These are phyloP conservation scores for Lumbricus terrestris DNA, from an alignment of 2,888 invertebrate genomes.

Conservation along the genomic window DNA sequence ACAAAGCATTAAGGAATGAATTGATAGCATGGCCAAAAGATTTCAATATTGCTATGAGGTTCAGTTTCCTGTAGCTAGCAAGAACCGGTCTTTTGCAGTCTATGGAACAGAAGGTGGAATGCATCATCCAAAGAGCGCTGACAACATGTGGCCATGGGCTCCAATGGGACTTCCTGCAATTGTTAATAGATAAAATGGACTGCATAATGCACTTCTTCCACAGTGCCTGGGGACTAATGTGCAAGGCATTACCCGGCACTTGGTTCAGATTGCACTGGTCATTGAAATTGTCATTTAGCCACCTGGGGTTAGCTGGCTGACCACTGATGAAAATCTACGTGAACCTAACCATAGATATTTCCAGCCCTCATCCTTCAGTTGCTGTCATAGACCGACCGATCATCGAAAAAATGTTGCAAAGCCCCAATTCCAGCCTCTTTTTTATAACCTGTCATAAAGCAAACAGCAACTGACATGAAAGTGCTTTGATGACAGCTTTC, in stretches of 20 bases:
- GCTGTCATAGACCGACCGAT: not conserved
- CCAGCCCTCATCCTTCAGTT: not conserved
- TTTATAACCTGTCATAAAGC: not conserved
- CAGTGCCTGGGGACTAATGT: not conserved
- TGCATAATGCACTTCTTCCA: not conserved
- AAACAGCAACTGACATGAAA: not conserved
- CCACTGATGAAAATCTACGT: not conserved
- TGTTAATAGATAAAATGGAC: not conserved
- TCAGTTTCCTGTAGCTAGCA: not conserved
- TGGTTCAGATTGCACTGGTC: not conserved
- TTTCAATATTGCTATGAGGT: not conserved
- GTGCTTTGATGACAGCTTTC: not conserved
- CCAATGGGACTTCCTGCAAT: not conserved
- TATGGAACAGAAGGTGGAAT: not conserved
- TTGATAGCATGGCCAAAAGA: not conserved
- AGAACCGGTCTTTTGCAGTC: not conserved
- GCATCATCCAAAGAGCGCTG: not conserved
- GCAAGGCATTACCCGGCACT: not conserved
- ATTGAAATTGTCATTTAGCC: not conserved
- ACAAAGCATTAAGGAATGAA: not conserved
- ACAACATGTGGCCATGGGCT: not conserved
- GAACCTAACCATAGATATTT: not conserved
- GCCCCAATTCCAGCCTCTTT: not conserved
- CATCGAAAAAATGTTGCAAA: not conserved
- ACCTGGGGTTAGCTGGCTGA: not conserved